Evolutionary conservation across 92 coral and sea anemone species (phyloP), one percentile per base, ranked within the genome.

Genomic region (Plumapathes pennacea): DNA sequence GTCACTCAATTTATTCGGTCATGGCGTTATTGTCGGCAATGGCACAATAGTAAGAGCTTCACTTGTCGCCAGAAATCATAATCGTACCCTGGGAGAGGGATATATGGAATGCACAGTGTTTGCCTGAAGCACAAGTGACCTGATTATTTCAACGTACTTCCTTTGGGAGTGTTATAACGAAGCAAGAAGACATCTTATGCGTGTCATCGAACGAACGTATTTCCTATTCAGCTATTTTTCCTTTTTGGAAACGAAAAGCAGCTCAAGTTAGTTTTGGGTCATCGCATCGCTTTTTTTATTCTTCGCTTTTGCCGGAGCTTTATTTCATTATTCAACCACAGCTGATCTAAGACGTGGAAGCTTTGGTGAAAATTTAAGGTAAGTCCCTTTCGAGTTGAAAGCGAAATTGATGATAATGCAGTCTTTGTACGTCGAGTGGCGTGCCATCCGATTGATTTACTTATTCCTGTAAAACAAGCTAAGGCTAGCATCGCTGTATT

Each of bases 141-240:
- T 81, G 79, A 86, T 74, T 72, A 60, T 78, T 66, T 82, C 69
- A 69, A 68, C 74, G 66, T 84, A 86, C 99, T 94, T 94, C 99
- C 99, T 75, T 70, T 80, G 96, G 99, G 95, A 94, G 99, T 94
- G 89, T 82, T 57, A 57, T 57, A 71, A 62, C 57, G 53, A 50
- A 60, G 26, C 51, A 59, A 61, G 66, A 61, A 69, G 96, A 82
- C 96, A 88, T 75, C 77, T 76, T 88, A 82, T 82, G 84, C 69
- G 89, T 88, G 96, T 82, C n/a, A n/a, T n/a, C 96, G 61, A 78
- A 67, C 73, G 71, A 76, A 58, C 51, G 59, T 46, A 72, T 64
- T 76, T 80, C 85, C 68, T 72, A 70, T n/a, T n/a, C n/a, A n/a
- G n/a, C n/a, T n/a, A n/a, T n/a, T n/a, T 63, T 88, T 82, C 81